phyloP scores from a whole-genome alignment of 2,113 vertebrate species.

The Cinclus mexicanus region DNA sequence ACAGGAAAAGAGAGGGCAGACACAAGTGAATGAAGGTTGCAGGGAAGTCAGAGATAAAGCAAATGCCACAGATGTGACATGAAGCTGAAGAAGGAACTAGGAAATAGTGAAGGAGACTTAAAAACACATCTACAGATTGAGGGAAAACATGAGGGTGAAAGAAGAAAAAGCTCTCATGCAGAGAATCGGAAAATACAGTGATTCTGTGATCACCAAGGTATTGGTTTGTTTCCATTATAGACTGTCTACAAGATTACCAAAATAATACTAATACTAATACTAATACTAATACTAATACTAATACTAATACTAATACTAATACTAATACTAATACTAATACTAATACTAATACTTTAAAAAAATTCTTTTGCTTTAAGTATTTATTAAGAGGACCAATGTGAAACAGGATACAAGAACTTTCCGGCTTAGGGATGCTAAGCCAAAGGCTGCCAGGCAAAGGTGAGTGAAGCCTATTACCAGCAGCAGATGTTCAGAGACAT shows the following conservation, averaged over 20 bases:
- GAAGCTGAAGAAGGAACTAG: not conserved
- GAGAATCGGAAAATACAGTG: not conserved
- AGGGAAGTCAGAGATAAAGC: not conserved
- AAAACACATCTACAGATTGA: not conserved
- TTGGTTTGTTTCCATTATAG: not conserved
- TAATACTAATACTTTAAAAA: not conserved
- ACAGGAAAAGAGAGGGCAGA: not conserved
- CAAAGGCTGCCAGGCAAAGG: not conserved
- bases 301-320: not conserved
- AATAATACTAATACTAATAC: not conserved
- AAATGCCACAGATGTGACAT: not conserved
- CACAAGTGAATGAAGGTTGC: not conserved
- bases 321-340: not conserved
- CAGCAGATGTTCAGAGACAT: conserved; percentile 23
- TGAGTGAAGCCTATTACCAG: not conserved
- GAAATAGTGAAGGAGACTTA: not conserved
- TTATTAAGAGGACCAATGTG: not conserved
- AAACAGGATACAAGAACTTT: not conserved
- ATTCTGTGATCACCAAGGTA: not conserved
- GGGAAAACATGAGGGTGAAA: not conserved
- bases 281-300: not conserved
- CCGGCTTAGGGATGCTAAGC: not conserved
- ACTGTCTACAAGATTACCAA: not conserved
- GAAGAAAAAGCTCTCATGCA: not conserved
- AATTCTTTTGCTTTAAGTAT: not conserved